These are phyloP conservation scores for Eumacrocentrus americanus DNA, from an alignment of 2,888 invertebrate genomes.

Conservation along the genomic window DNA sequence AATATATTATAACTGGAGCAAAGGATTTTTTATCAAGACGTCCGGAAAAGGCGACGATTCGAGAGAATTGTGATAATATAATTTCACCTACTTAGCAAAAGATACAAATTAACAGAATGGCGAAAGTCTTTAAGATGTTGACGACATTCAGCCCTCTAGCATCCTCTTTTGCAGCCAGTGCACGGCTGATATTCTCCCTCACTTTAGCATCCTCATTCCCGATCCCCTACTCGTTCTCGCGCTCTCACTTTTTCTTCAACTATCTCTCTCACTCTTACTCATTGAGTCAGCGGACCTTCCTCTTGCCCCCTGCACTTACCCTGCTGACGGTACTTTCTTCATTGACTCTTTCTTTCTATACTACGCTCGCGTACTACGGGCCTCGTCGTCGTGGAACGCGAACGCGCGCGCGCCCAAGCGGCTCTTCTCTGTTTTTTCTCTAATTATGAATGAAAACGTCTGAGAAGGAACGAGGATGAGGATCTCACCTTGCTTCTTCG, in stretches of 20 bases:
- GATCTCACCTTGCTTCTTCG: conserved; percentile 21
- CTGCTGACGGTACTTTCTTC: conserved; percentile 55
- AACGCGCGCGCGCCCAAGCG: conserved; percentile 22
- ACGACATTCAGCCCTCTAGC: conserved; percentile 5
- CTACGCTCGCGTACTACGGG: conserved; percentile 54
- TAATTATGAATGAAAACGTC: conserved; percentile 62
- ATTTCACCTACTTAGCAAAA: conserved; percentile 56
- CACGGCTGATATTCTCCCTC: conserved; percentile 29
- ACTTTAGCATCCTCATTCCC: conserved; percentile 31
- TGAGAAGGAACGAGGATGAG: conserved; percentile 24
- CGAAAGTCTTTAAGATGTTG: conserved; percentile 59
- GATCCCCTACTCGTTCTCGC: conserved; percentile 32
- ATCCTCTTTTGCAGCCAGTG: conserved; percentile 27
- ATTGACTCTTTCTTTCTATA: conserved; percentile 61
- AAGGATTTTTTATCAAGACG: background rate
- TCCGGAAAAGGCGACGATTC: background rate
- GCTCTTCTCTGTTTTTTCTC: conserved; percentile 55
- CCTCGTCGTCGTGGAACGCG: conserved; percentile 3
- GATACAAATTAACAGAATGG: conserved; percentile 58
- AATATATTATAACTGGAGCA: background rate
- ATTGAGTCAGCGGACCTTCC: conserved; percentile 51
- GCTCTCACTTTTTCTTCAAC: conserved; percentile 35
- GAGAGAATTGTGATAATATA: conserved; percentile 59
- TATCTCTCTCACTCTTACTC: conserved; percentile 52
- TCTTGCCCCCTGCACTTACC: conserved; percentile 34